phyloP scores from a whole-genome alignment of 1,140 invertebrate species.

The Papilio helenus region DNA sequence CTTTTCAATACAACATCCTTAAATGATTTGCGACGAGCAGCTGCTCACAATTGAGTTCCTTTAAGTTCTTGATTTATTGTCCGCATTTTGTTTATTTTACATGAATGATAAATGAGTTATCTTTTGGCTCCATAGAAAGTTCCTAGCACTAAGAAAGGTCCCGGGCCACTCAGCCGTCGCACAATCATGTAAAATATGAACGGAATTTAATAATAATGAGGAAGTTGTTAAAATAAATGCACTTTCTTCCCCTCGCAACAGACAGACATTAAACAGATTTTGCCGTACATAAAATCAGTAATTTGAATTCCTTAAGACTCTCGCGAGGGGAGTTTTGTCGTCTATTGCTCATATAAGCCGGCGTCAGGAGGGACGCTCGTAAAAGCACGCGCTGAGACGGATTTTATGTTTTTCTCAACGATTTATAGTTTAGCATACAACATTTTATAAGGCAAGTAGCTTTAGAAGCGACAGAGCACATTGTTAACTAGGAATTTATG shows the following conservation, averaged over 20 bases:
- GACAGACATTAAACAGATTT: conserved; percentile 72
- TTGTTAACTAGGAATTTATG: neutral
- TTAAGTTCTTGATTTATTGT: neutral
- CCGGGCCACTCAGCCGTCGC: neutral
- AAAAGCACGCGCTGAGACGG: neutral
- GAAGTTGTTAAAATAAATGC: conserved; percentile 40
- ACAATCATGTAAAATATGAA: conserved; percentile 36
- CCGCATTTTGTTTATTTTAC: neutral
- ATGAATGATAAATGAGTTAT: neutral
- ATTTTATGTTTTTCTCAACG: conserved; percentile 17
- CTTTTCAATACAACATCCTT: neutral
- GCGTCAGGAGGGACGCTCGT: conserved; percentile 36
- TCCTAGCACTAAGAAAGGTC: neutral
- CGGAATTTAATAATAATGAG: conserved; percentile 39
- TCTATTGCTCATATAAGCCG: conserved; percentile 54
- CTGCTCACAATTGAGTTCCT: neutral
- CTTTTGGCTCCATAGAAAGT: neutral
- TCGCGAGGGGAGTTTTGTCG: conserved; percentile 41
- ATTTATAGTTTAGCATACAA: conserved; percentile 19
- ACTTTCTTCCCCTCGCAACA: conserved; percentile 40
- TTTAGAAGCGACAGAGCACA: neutral
- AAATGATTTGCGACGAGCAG: neutral
- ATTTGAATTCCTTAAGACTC: conserved; percentile 74
- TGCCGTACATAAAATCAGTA: conserved; percentile 70
- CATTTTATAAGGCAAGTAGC: neutral